Conservation (phyloP, 2,797 vertebrate genomes). For the Pseudocheirus occidentalis region DNA sequence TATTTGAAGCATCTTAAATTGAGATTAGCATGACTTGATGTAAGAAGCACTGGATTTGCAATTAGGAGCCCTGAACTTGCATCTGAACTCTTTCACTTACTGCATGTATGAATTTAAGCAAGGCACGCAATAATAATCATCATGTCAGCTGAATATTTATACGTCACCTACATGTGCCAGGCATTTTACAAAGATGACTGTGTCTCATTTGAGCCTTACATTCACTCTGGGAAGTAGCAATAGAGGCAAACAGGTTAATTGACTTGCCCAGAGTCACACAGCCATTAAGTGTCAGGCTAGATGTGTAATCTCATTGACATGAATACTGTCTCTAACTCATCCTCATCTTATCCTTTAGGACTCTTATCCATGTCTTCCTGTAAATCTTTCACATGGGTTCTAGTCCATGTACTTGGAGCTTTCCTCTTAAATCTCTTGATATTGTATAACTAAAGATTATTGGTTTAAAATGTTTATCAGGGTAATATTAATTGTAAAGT, state of each 20-base stretch:
- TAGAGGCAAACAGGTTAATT: neutral
- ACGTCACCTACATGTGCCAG: neutral
- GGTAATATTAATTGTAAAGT: constrained; percentile 49
- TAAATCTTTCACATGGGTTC: neutral
- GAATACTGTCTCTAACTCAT: neutral
- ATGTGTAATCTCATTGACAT: neutral
- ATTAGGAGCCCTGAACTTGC: neutral
- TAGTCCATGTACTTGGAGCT: neutral
- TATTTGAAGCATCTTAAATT: neutral
- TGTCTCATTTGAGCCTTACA: neutral
- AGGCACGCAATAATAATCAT: neutral
- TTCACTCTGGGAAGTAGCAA: neutral
- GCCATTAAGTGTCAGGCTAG: neutral
- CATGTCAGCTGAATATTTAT: neutral
- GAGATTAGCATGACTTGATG: too few relatives aligned
- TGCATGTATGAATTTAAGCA: neutral
- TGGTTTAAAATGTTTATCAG: constrained; percentile 33
- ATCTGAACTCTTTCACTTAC: neutral
- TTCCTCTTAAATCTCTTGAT: neutral
- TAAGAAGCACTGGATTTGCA: neutral
- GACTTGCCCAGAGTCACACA: neutral
- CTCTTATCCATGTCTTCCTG: neutral
- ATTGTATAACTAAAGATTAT: neutral
- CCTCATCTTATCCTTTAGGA: neutral
- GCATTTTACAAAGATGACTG: neutral